Evolutionary conservation across 2,888 invertebrate genomes (phyloP), one percentile per base, ranked within the genome.

Genomic region (Panzeria rudis): DNA sequence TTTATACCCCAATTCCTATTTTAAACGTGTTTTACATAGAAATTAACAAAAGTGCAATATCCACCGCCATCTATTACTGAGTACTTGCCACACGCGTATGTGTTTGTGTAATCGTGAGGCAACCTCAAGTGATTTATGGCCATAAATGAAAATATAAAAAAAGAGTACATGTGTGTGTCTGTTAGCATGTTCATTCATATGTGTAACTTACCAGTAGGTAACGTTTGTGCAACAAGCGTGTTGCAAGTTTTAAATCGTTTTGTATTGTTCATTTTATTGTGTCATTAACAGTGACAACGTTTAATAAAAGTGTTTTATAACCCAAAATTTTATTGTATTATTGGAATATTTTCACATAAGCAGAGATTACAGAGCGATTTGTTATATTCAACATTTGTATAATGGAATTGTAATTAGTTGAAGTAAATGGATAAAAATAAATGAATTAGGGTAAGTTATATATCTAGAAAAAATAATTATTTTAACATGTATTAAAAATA

Each of bases 21-120:
- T 64, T 64, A 47, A 50, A 52, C 52, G 29, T 68, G 66, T 64
- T 81, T 81, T 81, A 76, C 61, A 69, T 20, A 35, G 17, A 69
- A 54, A 75, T 68, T 75, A 59, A 87, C 80, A 77, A 82, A 83
- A 85, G 84, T 86, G 86, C 86, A 84, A 86, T 80, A 83, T 84
- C 79, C 82, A 76, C 62, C 23, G 44, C 35, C 54, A 59, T 32
- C 29, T 32, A 56, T 56, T 25, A 9, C n/a, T 61, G 17, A n/a
- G n/a, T n/a, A 25, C n/a, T 61, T 76, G 41, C 15, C 52, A 59
- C 52, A 59, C 25, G 17, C 52, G 50, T 62, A 29, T 41, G 32
- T 35, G 20, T 52, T 0, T 52, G 35, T 23, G 25, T 56, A 23
- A 11, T 38, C 32, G 32, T 59, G 32, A 20, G 47, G 52, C 61